A percentile compares a stretch with the other conserved stretches of the same genome.
Conservation (phyloP, 1,140 invertebrate species). For the Drosophila ananassae region DNA sequence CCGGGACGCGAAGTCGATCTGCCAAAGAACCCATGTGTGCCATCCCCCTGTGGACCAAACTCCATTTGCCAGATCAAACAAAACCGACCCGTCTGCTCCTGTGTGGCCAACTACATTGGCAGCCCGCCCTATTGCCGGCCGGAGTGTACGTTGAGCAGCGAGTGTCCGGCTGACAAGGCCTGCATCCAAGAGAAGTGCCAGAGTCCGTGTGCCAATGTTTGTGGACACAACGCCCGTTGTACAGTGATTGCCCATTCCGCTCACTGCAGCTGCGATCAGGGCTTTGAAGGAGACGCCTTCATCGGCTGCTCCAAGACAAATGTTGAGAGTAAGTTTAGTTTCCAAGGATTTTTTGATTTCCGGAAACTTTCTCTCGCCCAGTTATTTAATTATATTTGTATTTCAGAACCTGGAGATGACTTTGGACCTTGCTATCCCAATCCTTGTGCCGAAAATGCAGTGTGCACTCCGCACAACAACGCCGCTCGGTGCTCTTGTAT, state of each 20-base stretch:
- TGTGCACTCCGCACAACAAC: conserved; percentile 89
- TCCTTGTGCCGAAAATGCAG: conserved; percentile 92
- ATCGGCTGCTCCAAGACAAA: conserved; percentile 88
- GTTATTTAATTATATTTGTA: not conserved
- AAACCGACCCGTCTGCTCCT: conserved; percentile 91
- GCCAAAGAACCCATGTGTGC: conserved; percentile 89
- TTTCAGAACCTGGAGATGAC: conserved; percentile 75
- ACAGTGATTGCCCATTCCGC: conserved; percentile 92
- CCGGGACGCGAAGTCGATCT: conserved; percentile 76
- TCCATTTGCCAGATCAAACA: conserved; percentile 93
- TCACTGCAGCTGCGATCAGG: conserved; percentile 90
- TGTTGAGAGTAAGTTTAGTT: conserved; percentile 59
- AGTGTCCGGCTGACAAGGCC: conserved; percentile 90
- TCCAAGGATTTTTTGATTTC: not conserved
- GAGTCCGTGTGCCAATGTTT: conserved; percentile 90
- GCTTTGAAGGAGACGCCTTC: conserved; percentile 92
- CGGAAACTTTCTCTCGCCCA: not conserved
- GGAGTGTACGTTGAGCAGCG: conserved; percentile 90
- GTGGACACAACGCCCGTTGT: conserved; percentile 92
- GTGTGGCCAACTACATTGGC: conserved; percentile 90
- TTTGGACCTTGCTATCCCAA: conserved; percentile 90
- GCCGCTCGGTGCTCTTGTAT: conserved; percentile 91
- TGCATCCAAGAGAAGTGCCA: conserved; percentile 92
- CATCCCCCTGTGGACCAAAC: conserved; percentile 93
- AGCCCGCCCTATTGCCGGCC: conserved; percentile 90